A percentile compares a stretch with the other conserved stretches of the same genome.
These are phyloP conservation scores for Lindbergichthys nudifrons DNA, from an alignment of 2,797 vertebrate genomes.

Conservation along the genomic window DNA sequence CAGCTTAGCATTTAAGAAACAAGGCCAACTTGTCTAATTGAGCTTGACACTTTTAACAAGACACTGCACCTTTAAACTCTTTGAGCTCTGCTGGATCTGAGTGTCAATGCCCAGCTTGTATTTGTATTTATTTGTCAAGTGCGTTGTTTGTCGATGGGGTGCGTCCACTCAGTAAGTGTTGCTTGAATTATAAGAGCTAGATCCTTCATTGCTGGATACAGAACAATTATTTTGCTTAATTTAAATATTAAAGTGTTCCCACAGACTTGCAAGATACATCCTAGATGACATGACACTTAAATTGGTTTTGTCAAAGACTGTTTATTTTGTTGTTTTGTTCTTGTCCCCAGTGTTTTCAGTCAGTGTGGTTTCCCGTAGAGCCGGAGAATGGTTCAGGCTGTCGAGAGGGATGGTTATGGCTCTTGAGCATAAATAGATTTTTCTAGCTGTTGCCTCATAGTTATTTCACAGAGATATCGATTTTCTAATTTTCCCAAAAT, in stretches of 20 bases:
- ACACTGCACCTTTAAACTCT: constrained; percentile 54
- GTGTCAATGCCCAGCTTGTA: constrained; percentile 2
- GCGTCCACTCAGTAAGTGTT: background rate
- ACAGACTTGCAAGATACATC: background rate
- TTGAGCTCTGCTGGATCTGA: constrained; percentile 36
- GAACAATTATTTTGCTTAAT: background rate
- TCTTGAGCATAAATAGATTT: background rate
- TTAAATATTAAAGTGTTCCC: constrained; percentile 7
- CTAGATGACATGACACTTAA: background rate
- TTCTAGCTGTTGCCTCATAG: background rate
- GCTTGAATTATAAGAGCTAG: background rate
- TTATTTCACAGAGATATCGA: background rate
- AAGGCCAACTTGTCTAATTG: constrained; percentile 60
- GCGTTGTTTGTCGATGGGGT: background rate
- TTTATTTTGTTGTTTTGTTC: background rate
- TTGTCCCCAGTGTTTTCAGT: background rate
- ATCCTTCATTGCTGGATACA: background rate
- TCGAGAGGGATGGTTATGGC: background rate
- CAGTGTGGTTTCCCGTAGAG: background rate
- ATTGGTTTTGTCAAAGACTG: background rate
- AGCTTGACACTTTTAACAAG: constrained; percentile 70
- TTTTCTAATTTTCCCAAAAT: background rate
- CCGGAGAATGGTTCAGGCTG: background rate
- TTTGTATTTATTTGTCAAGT: constrained; percentile 3
- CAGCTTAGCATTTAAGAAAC: constrained; percentile 72